Evolutionary conservation across 2,888 invertebrate genomes (phyloP).

Genomic region (Lochmaea crataegi): DNA sequence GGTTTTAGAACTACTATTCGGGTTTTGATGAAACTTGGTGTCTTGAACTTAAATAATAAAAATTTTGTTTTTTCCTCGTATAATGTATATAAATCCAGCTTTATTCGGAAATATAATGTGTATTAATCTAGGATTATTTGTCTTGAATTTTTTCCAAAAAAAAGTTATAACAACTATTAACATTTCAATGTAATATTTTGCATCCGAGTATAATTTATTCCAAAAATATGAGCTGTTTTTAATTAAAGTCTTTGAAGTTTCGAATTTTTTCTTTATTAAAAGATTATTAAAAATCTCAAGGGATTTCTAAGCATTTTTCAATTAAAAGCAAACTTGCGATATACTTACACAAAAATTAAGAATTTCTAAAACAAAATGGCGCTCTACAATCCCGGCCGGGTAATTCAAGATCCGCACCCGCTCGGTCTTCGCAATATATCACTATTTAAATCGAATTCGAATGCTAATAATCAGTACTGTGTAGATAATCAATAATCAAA

Average conservation of each 20-base stretch:
- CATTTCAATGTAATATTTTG: no score
- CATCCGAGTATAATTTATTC: no score
- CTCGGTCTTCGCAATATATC: conserved; percentile 62
- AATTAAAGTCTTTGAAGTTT: background rate
- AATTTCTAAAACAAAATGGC: conserved; percentile 18
- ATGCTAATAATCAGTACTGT: conserved; percentile 66
- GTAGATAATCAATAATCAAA: conserved; percentile 67
- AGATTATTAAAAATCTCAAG: background rate
- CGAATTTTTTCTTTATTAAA: background rate
- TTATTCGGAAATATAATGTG: no score
- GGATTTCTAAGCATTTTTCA: no score
- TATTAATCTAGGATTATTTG: no score
- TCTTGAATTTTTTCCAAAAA: no score
- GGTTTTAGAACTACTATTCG: no score
- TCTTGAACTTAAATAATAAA: no score
- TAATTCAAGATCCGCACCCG: conserved; percentile 57
- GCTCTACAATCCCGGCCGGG: conserved; percentile 55
- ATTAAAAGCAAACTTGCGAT: background rate
- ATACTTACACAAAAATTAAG: background rate
- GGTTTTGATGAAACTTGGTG: no score
- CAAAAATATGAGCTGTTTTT: background rate
- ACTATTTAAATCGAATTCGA: conserved; percentile 64
- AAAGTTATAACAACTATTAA: no score
- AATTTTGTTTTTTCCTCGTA: no score
- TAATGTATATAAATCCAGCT: no score